Evolutionary conservation across 1,140 invertebrate species (phyloP), one percentile per base, ranked within the genome.

Genomic region (Danaus plexippus): DNA sequence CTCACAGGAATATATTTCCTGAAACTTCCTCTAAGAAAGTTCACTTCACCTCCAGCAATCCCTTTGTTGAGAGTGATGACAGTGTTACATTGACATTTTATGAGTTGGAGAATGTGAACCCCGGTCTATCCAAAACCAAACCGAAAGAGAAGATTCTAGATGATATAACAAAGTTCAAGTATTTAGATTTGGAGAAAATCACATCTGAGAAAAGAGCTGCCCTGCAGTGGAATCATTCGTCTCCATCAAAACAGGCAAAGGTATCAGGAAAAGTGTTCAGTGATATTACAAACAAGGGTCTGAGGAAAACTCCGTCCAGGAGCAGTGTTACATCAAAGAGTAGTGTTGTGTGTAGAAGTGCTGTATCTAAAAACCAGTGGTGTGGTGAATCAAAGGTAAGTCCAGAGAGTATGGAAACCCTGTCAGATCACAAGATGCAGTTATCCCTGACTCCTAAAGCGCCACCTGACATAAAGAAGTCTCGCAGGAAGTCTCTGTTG

Each of bases 11-110:
- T 53, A 80, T 87, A 51, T 85, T 88, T 50, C 78, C 83, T 11
- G 77, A 83, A 12, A 47, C 75, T 2, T 60, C 71, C 1, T 62
- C 73, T 8, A 85, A 78, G 61, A 88, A 87, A 66, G 87, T 88
- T 1, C 86, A 88, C 48, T 86, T 88, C 44, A 85, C 82, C 52
- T 74, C 78, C 11, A 66, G 52, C 15, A 88, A 88, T 60, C 87
- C 87, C 6, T 88, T 88, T 69, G 69, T 68, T 46, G 87, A 87
- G 53, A 87, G 85, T 66, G 82, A 84, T 75, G 80, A 88, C 22
- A 87, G 85, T 73, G 78, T 87, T 5, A 88, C 85, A 11, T 57
- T 85, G 11, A 88, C 87, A 42, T 88, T 87, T 66, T 87, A 87
- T 72, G 87, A 88, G 52, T 61, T 87, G 40, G 87, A 87, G 9